Conservation (phyloP, 1,140 invertebrate genomes). For the Temnothorax curvispinosus region DNA sequence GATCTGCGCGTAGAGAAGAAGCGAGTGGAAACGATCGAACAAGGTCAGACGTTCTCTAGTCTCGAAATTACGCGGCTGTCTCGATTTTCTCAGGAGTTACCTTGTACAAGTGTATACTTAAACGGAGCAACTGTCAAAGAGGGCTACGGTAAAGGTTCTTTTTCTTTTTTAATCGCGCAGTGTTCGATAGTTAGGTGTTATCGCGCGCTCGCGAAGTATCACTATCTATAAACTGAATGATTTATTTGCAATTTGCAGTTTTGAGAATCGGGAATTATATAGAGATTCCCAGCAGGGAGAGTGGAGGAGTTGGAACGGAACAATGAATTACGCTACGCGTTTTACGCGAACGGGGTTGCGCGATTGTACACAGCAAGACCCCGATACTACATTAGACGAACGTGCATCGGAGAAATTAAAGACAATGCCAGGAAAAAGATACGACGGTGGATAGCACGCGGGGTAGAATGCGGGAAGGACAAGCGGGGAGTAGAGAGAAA, state of each 20-base stretch:
- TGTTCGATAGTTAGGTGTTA: background rate
- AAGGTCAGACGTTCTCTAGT: conserved; percentile 30
- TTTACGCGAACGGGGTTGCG: conserved; percentile 26
- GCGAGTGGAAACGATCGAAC: conserved; percentile 40
- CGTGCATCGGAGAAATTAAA: conserved; percentile 57
- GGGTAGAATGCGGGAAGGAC: background rate
- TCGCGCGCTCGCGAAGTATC: background rate
- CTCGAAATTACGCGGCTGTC: background rate
- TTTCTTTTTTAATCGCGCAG: background rate
- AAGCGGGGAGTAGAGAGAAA: background rate
- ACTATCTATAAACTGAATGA: background rate
- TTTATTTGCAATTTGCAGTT: conserved; percentile 36
- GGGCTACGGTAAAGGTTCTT: too few species aligned
- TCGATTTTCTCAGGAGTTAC: conserved; percentile 6
- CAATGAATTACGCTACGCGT: conserved; percentile 59
- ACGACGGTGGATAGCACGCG: conserved; percentile 30
- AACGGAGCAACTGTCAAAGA: background rate
- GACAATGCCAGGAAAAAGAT: conserved; percentile 58
- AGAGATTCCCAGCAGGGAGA: conserved; percentile 32
- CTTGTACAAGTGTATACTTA: background rate
- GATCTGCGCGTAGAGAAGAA: conserved; percentile 4
- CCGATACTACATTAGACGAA: conserved; percentile 47
- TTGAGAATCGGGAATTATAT: conserved; percentile 42
- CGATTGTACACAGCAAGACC: conserved; percentile 37
- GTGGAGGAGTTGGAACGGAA: conserved; percentile 54